Conservation (phyloP, 2,888 invertebrate genomes). For the Machimus rusticus region DNA sequence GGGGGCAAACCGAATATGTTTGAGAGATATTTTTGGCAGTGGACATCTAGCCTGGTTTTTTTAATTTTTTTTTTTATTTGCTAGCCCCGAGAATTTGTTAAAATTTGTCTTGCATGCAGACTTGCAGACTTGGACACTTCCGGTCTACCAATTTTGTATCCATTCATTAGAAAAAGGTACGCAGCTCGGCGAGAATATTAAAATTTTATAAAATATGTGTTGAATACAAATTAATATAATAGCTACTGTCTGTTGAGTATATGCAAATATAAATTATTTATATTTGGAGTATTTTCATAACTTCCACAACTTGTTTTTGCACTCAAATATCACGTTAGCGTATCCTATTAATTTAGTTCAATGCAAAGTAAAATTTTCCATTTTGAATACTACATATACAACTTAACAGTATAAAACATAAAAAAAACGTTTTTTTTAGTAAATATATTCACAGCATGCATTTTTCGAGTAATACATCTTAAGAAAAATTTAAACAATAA, state of each 20-base stretch:
- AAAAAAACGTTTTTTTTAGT: too few species aligned
- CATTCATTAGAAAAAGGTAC: slow-evolving; percentile 26
- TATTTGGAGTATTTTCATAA: background rate
- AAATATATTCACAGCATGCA: too few species aligned
- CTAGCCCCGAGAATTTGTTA: background rate
- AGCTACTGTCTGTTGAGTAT: background rate
- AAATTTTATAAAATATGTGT: background rate
- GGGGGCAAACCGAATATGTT: background rate
- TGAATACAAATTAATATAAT: background rate
- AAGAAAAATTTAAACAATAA: too few species aligned
- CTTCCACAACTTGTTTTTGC: background rate
- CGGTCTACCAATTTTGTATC: slow-evolving; percentile 33
- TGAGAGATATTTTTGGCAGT: background rate
- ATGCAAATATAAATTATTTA: background rate
- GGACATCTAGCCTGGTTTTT: background rate
- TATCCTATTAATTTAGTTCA: too few species aligned
- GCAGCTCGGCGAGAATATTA: background rate
- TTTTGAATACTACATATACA: too few species aligned
- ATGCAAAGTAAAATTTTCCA: too few species aligned
- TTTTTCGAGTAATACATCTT: too few species aligned
- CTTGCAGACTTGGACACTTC: slow-evolving; percentile 31
- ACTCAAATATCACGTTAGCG: background rate
- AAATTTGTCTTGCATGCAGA: slow-evolving; percentile 31
- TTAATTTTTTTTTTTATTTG: background rate
- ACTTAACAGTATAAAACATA: too few species aligned